Evolutionary conservation across 2,113 vertebrate genomes (phyloP), one percentile per base, ranked within the genome.

Genomic region (Nibea albiflora): DNA sequence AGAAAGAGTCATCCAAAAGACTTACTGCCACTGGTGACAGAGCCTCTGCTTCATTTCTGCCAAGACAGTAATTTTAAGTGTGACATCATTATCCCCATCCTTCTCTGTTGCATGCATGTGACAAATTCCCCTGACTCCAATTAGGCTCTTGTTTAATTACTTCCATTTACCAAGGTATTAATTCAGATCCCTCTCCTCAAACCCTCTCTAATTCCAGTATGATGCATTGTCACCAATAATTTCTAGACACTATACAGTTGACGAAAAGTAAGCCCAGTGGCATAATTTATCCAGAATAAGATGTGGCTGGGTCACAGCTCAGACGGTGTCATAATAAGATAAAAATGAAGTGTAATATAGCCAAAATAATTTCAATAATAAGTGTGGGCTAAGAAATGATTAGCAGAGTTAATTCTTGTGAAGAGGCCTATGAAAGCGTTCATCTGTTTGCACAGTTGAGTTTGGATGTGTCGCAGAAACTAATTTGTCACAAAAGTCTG

Each of bases 71-170:
- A 80, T 90, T 89, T 81, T 57, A 61, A 77, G 60, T 85, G 64
- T 80, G 69, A 90, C 90, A 89, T 91, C 82, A 85, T 90, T 92
- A 90, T 89, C 52, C 22, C 47, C 4, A 70, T 84, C 69, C 63
- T 39, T 69, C 16, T 76, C 52, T 50, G 69, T 68, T 76, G 87
- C 80, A 63, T 9, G 72, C 83, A 91, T 86, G 83, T 91, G 83
- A 87, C 86, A 84, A 85, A 90, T 90, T 89, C 89, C 84, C 75
- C 78, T 6, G 58, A 81, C 90, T 92, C 88, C 85, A 93, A 90
- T 93, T 92, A 93, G 65, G 73, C 72, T 89, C 63, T 75, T 56
- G 84, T 86, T 78, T 90, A 94, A 94, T 94, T 92, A 90, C 74
- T 85, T 90, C 73, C 65, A 80, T 92, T 93, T 92, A 92, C 79